Evolutionary conservation across 2,888 invertebrate species (phyloP).

Genomic region (Phyto melanocephala): DNA sequence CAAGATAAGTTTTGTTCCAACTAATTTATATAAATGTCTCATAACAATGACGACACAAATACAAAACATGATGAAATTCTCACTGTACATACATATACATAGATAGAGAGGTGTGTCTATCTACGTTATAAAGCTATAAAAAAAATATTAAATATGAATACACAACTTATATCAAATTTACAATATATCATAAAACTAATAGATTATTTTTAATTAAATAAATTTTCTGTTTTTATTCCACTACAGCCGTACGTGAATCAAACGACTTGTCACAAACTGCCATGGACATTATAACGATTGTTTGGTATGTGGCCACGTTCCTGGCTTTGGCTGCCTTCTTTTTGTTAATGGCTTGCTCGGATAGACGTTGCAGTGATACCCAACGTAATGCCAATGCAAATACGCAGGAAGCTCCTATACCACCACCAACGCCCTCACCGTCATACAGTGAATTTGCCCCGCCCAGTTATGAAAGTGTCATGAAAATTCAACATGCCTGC

Average conservation of each 20-base stretch:
- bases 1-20: no score
- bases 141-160: background rate
- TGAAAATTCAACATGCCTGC: slow-evolving; percentile 73
- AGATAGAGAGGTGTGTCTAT: background rate
- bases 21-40: background rate
- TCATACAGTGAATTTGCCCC: slow-evolving; percentile 78
- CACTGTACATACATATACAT: background rate
- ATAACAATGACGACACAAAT: slow-evolving; percentile 14
- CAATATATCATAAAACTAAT: background rate
- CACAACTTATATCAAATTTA: background rate
- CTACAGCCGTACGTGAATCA: slow-evolving; percentile 62
- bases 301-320: slow-evolving; percentile 78
- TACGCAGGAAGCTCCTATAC: slow-evolving; percentile 68
- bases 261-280: slow-evolving; percentile 76
- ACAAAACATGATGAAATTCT: slow-evolving; percentile 26
- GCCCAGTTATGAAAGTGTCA: slow-evolving; percentile 77
- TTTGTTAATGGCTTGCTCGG: slow-evolving; percentile 78
- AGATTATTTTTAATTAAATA: background rate
- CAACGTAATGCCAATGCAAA: slow-evolving; percentile 55
- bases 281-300: slow-evolving; percentile 78
- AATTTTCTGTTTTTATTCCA: background rate
- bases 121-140: background rate
- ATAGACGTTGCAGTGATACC: slow-evolving; percentile 72
- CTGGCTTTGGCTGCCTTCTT: slow-evolving; percentile 77
- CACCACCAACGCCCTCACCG: slow-evolving; percentile 77